Evolutionary conservation across 2,888 invertebrate species (phyloP).

Genomic region (Crematogaster levior): DNA sequence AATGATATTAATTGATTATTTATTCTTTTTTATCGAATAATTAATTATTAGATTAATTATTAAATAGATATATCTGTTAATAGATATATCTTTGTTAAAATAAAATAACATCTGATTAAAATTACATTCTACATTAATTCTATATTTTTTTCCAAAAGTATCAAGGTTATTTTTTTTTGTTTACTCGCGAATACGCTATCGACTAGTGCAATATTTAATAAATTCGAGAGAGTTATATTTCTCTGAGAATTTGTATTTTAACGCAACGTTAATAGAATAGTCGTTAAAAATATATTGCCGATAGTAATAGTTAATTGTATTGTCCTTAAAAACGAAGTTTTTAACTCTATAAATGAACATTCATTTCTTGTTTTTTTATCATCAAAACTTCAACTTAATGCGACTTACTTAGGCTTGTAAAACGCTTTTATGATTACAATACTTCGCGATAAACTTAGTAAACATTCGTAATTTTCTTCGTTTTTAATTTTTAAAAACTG

Average conservation of each 20-base stretch:
- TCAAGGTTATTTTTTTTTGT: neutral
- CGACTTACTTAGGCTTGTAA: neutral
- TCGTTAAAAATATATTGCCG: neutral
- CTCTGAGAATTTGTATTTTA: neutral
- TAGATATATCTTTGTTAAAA: too few relatives aligned
- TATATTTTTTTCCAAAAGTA: neutral
- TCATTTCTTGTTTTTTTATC: constrained; percentile 15
- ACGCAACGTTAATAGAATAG: neutral
- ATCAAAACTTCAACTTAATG: neutral
- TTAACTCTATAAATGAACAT: neutral
- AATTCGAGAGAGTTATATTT: neutral
- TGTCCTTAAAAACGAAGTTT: constrained; percentile 12
- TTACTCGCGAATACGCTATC: neutral
- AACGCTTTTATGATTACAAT: neutral
- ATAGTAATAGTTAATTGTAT: neutral
- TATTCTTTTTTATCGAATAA: neutral
- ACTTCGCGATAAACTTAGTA: neutral
- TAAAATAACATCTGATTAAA: neutral
- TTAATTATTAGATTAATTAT: neutral
- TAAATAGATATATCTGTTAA: neutral
- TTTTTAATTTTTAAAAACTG: neutral
- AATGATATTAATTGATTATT: neutral
- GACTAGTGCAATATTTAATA: neutral
- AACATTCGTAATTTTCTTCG: neutral
- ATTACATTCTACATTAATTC: neutral